Evolutionary conservation across 2,888 invertebrate genomes (phyloP).

Genomic region (Lepidocyrtoides sp.): DNA sequence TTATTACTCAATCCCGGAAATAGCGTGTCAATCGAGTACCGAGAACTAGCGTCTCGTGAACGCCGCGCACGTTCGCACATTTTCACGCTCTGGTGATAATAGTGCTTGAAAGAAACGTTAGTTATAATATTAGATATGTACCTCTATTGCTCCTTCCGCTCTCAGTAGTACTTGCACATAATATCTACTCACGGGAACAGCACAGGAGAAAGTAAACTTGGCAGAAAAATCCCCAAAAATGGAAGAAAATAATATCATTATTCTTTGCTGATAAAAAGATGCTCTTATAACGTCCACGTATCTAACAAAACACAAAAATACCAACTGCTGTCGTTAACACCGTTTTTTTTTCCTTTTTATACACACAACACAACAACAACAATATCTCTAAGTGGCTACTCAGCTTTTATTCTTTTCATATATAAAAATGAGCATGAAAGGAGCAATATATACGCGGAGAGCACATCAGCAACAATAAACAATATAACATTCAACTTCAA

Average conservation of each 20-base stretch:
- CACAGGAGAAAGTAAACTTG: slow-evolving; percentile 32
- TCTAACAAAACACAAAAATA: background rate
- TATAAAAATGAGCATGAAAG: background rate
- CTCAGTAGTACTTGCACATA: no score
- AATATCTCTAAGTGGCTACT: slow-evolving; percentile 68
- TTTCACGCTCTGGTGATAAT: slow-evolving; percentile 75
- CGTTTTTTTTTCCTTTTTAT: slow-evolving; percentile 13
- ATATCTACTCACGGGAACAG: background rate
- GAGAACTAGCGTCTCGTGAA: slow-evolving; percentile 84
- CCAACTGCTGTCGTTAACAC: slow-evolving; percentile 11
- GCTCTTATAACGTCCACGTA: background rate
- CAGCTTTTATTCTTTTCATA: slow-evolving; percentile 37
- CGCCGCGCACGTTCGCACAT: slow-evolving; percentile 84
- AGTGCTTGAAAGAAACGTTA: background rate
- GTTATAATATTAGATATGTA: slow-evolving; percentile 11
- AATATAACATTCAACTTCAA: slow-evolving; percentile 20
- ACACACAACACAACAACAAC: slow-evolving; percentile 54
- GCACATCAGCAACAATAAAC: background rate
- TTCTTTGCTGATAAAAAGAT: slow-evolving; percentile 21
- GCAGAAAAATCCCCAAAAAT: no score
- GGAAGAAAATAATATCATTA: slow-evolving; percentile 56
- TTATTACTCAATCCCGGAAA: slow-evolving; percentile 84
- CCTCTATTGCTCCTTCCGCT: background rate
- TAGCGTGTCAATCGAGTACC: slow-evolving; percentile 85
- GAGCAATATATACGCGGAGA: background rate